A percentile compares a stretch with the other conserved stretches of the same genome.
Conservation (phyloP, 2,113 vertebrate genomes). For the Otolemur garnettii region DNA sequence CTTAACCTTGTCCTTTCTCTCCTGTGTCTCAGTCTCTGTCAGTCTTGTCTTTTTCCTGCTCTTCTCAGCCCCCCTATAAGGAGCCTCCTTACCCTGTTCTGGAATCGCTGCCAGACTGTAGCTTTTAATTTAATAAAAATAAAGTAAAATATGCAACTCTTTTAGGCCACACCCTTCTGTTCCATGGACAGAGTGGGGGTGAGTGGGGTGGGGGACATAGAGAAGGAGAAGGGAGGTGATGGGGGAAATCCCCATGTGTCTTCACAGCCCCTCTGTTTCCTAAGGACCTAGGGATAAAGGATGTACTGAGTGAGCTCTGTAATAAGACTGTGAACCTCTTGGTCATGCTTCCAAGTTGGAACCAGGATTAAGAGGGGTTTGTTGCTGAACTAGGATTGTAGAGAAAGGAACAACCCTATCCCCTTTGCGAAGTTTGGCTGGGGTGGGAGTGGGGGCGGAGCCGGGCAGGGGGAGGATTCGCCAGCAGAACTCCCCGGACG, state of each 20-base stretch:
- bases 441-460: conserved; percentile 81
- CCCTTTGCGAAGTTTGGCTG: conserved; percentile 74
- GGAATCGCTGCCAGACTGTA: conserved; percentile 80
- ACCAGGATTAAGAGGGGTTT: conserved; percentile 17
- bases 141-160: conserved; percentile 84
- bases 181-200: background rate
- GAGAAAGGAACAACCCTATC: conserved; percentile 69
- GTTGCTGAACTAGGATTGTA: conserved; percentile 3
- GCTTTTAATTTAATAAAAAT: conserved; percentile 86
- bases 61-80: conserved; percentile 73
- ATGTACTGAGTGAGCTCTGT: background rate
- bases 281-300: background rate
- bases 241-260: background rate
- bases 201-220: background rate
- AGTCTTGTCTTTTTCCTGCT: conserved; percentile 66
- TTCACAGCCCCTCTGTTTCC: background rate
- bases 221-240: background rate
- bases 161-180: conserved; percentile 71
- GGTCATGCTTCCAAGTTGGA: background rate
- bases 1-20: conserved; percentile 61
- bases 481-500: conserved; percentile 79
- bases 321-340: background rate
- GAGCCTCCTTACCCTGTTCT: conserved; percentile 79
- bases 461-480: conserved; percentile 78
- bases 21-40: conserved; percentile 76